Conservation (phyloP, 2,888 invertebrate genomes). For the Lampropteryx suffumata region DNA sequence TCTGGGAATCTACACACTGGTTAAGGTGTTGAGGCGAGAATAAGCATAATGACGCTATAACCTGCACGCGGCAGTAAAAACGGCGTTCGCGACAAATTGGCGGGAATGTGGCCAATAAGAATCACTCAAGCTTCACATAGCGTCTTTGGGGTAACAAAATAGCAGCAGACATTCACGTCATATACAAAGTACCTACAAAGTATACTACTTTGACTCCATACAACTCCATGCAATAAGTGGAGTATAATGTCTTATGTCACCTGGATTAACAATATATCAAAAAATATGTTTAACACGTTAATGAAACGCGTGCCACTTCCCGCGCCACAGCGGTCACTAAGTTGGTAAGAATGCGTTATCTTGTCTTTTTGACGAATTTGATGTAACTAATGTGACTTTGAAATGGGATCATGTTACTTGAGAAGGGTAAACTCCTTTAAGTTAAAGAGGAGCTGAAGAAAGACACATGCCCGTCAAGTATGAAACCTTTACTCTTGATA, state of each 20-base stretch:
- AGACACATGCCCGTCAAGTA: constrained; percentile 10
- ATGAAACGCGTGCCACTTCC: too few species aligned
- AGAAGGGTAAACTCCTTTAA: constrained; percentile 17
- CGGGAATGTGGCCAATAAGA: constrained; percentile 54
- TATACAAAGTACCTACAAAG: too few species aligned
- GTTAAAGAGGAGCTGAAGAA: constrained; percentile 7
- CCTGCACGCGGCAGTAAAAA: constrained; percentile 59
- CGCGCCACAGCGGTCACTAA: neutral
- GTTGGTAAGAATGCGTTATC: neutral
- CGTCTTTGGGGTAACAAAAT: neutral
- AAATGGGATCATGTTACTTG: constrained; percentile 12
- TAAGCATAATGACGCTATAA: constrained; percentile 56
- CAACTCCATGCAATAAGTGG: too few species aligned
- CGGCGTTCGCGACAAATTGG: constrained; percentile 47
- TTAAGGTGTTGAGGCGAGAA: constrained; percentile 40
- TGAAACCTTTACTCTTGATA: neutral
- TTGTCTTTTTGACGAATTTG: constrained; percentile 4
- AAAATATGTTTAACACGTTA: too few species aligned
- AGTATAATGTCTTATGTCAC: too few species aligned
- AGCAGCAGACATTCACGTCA: too few species aligned
- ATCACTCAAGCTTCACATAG: constrained; percentile 35
- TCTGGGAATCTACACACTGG: constrained; percentile 1
- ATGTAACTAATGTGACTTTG: constrained; percentile 11
- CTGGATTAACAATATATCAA: too few species aligned
- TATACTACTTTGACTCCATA: too few species aligned